phyloP scores from a whole-genome alignment of 92 coral and sea anemone species.

The Phymanthus crucifer region DNA sequence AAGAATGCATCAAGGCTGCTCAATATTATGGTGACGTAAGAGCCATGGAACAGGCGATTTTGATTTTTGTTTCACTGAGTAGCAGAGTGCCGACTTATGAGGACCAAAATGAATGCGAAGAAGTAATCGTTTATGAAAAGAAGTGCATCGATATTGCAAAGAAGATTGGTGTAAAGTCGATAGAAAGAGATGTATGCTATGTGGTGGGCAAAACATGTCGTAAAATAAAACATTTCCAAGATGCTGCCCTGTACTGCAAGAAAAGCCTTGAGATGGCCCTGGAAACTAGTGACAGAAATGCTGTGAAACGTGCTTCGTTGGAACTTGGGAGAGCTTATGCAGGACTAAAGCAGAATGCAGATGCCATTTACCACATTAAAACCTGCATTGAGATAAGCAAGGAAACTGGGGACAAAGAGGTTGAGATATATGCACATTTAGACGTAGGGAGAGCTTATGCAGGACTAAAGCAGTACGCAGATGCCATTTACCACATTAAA shows the following conservation, averaged over 20 bases:
- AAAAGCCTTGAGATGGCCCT: not conserved
- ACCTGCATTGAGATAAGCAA: constrained; percentile 6
- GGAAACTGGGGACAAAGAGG: constrained; percentile 23
- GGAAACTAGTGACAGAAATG: not conserved
- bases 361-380: constrained; percentile 12
- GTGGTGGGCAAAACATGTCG: not conserved
- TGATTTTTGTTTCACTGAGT: not conserved
- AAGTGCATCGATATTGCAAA: not conserved
- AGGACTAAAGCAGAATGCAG: constrained; percentile 1
- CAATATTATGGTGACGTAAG: not conserved
- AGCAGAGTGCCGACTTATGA: not conserved
- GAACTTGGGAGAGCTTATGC: constrained; percentile 13
- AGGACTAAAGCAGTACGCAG: not conserved
- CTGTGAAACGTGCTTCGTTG: constrained; percentile 1
- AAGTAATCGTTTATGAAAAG: not conserved
- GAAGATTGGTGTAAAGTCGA: not conserved
- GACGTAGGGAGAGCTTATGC: not conserved
- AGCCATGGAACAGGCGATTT: not conserved
- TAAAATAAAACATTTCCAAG: not conserved
- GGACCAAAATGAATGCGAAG: not conserved
- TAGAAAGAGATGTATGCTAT: not conserved
- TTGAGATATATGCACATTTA: not conserved
- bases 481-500: not conserved
- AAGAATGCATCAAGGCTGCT: not conserved
- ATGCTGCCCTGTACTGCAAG: not conserved